A percentile compares a stretch with the other conserved stretches of the same genome.
Conservation (phyloP, 1,140 invertebrate genomes). For the Xylocopa sonorina region DNA sequence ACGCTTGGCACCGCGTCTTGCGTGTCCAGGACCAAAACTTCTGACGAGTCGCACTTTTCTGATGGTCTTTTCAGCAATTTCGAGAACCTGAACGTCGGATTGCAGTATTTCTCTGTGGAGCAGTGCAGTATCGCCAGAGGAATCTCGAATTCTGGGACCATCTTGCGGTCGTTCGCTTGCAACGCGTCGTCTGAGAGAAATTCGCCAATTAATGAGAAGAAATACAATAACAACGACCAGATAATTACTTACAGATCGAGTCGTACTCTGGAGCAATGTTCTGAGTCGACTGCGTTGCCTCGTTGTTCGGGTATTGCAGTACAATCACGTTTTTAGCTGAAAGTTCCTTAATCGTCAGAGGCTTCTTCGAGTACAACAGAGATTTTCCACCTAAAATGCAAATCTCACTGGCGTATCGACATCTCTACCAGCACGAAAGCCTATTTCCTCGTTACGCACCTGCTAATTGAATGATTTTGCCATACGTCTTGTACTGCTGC, state of each 20-base stretch:
- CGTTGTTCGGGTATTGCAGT: slow-evolving; percentile 12
- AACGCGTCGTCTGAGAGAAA: slow-evolving; percentile 9
- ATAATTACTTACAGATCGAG: slow-evolving; percentile 31
- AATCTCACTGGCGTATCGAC: too few species aligned
- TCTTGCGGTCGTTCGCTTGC: slow-evolving; percentile 74
- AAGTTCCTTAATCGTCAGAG: not conserved
- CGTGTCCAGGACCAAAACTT: slow-evolving; percentile 17
- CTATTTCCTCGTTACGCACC: slow-evolving; percentile 15
- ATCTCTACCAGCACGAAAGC: too few species aligned
- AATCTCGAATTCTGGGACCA: slow-evolving; percentile 86
- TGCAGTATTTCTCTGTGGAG: slow-evolving; percentile 85
- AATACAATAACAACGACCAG: not conserved
- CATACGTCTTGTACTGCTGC: slow-evolving; percentile 19
- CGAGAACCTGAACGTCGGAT: slow-evolving; percentile 82
- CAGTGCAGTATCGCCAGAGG: slow-evolving; percentile 85
- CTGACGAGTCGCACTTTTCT: not conserved
- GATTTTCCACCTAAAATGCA: slow-evolving; percentile 29
- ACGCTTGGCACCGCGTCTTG: not conserved
- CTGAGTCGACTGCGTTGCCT: not conserved
- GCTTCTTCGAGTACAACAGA: not conserved
- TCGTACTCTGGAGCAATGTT: not conserved
- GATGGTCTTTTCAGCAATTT: not conserved
- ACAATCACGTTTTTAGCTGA: slow-evolving; percentile 30
- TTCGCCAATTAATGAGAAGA: not conserved
- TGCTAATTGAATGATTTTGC: slow-evolving; percentile 26